Base-by-base conservation (phyloP, 2,888 invertebrate species). In the Epicampocera succincta region DNA sequence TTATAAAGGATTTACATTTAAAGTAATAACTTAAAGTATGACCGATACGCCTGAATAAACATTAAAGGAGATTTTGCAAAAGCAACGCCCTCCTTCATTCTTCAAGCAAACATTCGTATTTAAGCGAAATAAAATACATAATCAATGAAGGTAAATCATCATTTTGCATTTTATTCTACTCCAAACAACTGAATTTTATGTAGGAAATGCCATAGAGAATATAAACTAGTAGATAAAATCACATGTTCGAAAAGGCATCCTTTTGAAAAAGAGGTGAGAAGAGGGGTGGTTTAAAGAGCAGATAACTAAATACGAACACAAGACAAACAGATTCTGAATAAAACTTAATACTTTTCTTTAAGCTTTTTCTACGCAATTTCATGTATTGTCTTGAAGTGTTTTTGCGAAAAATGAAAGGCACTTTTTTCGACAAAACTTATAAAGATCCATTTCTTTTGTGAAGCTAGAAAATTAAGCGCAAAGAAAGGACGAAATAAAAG, bases 31-130 rank as follows among this genome's bases (percentile, higher is more conserved):
- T 75, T 78, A 71, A 82, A 74, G 65, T 71, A 71, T 58, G 48
- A 21, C 54, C 52, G 54, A 15, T 60, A 65, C 81, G 88, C 84
- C 87, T 88, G 87, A 88, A 86, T 85, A 88, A 88, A 88, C 88
- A 88, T 76, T 80, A 87, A 87, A 87, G 87, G 87, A 85, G 44
- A 38, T 74, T 80, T 84, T 84, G 63, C 40, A 78, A 83, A 78
- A 84, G 75, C 29, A 83, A 40, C 29, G 33, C 33, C 48, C 68
- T 52, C 4, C 15, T 29, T n/a, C 29, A 6, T 25, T 38, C 33
- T 52, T 6, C 40, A 50, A 54, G 0, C 17, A 74, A 56, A 48
- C 17, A 19, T 17, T 33, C 29, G 38, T 61, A 61, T 38, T 50
- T 40, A 13, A 48, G 13, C 9, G 0, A 54, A 61, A 63, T 33